Evolutionary conservation across 2,113 vertebrate species (phyloP).

Genomic region (Edolisoma coerulescens): DNA sequence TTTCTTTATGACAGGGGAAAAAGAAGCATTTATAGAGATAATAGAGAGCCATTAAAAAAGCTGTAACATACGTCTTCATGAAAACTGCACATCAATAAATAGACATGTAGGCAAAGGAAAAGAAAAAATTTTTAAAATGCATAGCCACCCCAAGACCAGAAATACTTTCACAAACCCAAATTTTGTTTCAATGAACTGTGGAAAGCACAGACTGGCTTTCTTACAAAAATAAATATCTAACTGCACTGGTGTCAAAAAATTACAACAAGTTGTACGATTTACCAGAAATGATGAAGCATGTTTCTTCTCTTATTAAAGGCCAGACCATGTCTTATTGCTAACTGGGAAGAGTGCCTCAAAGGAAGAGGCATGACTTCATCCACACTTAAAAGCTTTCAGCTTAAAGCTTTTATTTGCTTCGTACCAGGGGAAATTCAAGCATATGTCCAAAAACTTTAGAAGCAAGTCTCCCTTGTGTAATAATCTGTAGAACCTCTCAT

Average conservation of each 20-base stretch:
- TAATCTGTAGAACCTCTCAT: background rate
- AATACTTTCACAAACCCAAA: background rate
- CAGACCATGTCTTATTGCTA: background rate
- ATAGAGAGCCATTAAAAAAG: constrained; percentile 6
- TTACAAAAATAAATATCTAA: constrained; percentile 10
- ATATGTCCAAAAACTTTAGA: background rate
- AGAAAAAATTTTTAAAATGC: background rate
- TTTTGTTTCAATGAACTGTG: background rate
- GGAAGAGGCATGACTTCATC: constrained; percentile 11
- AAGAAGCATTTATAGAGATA: constrained; percentile 49
- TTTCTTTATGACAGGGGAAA: background rate
- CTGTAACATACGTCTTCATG: constrained; percentile 25
- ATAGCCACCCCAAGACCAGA: background rate
- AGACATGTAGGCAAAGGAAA: background rate
- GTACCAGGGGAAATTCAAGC: background rate
- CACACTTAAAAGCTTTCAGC: constrained; percentile 12
- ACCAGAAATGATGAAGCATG: constrained; percentile 11
- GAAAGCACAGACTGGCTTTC: background rate
- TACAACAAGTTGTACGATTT: background rate
- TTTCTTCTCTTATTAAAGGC: background rate
- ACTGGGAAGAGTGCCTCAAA: background rate
- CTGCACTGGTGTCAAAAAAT: background rate
- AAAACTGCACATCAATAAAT: constrained; percentile 24
- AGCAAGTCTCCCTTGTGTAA: background rate
- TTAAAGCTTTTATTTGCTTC: background rate